Conservation (phyloP, 2,888 invertebrate species). For the Tetrapedia diversipes region DNA sequence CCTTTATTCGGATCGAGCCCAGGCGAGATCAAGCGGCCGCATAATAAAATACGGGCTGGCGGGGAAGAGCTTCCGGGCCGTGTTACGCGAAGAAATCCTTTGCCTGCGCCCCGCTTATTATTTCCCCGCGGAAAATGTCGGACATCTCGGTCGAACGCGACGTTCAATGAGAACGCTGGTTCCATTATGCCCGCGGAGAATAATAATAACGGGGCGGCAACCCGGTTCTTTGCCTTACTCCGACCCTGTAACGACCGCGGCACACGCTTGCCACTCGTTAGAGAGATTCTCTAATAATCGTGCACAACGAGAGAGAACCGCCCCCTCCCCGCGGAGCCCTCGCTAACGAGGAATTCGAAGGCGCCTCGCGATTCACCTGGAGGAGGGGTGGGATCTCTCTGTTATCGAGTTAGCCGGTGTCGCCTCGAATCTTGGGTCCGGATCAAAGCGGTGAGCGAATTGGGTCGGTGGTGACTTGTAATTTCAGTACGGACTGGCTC, state of each 20-base stretch:
- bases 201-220: conserved; percentile 55
- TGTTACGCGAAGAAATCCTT: conserved; percentile 13
- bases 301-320: conserved; percentile 7
- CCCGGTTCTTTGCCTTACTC: conserved; percentile 51
- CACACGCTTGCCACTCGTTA: conserved; percentile 29
- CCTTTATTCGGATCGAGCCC: neutral
- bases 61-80: neutral
- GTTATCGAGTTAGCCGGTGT: neutral
- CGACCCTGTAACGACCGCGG: conserved; percentile 20
- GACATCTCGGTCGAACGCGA: conserved; percentile 25
- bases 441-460: conserved; percentile 4
- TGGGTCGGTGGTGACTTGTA: conserved; percentile 24
- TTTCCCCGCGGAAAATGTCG: conserved; percentile 30
- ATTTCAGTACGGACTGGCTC: no score
- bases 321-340: neutral
- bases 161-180: conserved; percentile 46
- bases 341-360: neutral
- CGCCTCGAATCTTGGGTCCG: conserved; percentile 20
- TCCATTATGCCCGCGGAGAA: conserved; percentile 53
- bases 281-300: conserved; percentile 19
- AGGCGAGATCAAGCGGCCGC: conserved; percentile 11
- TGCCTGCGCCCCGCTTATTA: conserved; percentile 13
- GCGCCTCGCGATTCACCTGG: neutral
- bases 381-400: neutral
- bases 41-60: conserved; percentile 15